Evolutionary conservation across 2,797 vertebrate species (phyloP), one percentile per base, ranked within the genome.

Genomic region (Danio albolineatus): DNA sequence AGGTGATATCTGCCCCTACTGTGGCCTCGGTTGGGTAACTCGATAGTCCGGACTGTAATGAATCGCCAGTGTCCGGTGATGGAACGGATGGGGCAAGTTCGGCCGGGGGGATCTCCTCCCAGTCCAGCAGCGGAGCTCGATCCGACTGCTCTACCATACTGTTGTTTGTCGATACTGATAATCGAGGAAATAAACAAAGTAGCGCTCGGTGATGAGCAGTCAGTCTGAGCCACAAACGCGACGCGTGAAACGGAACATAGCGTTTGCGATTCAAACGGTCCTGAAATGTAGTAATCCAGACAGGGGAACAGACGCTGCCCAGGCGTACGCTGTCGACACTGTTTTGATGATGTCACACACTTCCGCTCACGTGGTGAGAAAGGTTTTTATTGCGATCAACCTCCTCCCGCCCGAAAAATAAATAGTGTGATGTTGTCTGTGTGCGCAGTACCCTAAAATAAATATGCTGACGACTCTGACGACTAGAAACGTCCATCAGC

Each of bases 121-220:
- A 97, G 91, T 96, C 95, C 80, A 98, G 93, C 78, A 98, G 94
- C 90, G 96, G 96, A 88, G 96, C 96, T 89, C 95, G 94, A 87
- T 98, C 97, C 84, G 95, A 95, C 87, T 96, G 94, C 92, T 97
- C 94, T 88, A 94, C 96, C 97, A 95, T 94, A 75, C 89, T 79
- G 82, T 66, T 78, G 77, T 56, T 48, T 80, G 28, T 64, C 49
- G 21, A 61, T 44, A 54, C 10, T 41, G 36, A 83, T 85, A 57
- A 76, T 66, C 75, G 79, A 79, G 44, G 62, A 39, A 48, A 41
- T 14, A 78, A 78, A 81, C 7, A 76, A 48, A 56, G 44, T 36
- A n/a, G 71, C 71, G 48, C 19, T 59, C 61, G 66, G 10, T 59
- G 56, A 16, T 3, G n/a, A 12, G 43, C 6, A 9, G 6, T 78